Percentiles rank a stretch among this genome's conserved stretches.
These are phyloP conservation scores for Upupa epops DNA, from an alignment of 2,113 vertebrate genomes.

Conservation along the genomic window DNA sequence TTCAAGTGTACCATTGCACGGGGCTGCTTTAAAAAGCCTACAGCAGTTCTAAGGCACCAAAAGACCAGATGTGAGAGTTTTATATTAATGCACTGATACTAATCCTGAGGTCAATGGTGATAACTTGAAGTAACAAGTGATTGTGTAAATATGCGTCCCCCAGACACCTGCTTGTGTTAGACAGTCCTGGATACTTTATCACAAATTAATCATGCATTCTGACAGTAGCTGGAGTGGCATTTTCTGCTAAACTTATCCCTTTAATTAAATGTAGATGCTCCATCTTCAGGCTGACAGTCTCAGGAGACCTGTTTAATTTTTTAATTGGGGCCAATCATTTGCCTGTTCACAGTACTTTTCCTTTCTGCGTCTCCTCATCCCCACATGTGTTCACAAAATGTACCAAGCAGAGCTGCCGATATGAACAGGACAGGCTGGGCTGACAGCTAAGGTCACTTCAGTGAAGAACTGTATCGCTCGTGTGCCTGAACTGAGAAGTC, in stretches of 20 bases:
- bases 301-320: constrained; percentile 57
- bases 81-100: constrained; percentile 20
- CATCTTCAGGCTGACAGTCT: constrained; percentile 66
- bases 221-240: constrained; percentile 61
- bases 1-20: rapidly evolving
- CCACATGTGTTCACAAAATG: background rate
- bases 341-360: constrained; percentile 11
- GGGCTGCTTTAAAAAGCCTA: constrained; percentile 12
- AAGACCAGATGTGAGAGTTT: constrained; percentile 45
- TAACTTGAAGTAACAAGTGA: constrained; percentile 61
- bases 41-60: constrained; percentile 10
- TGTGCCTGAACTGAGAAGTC: constrained; percentile 53
- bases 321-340: constrained; percentile 55
- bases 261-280: constrained; percentile 71
- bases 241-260: constrained; percentile 63
- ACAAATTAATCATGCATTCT: constrained; percentile 74
- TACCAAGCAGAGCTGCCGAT: constrained; percentile 13
- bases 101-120: constrained; percentile 58
- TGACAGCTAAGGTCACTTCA: constrained; percentile 71
- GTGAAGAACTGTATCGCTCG: background rate
- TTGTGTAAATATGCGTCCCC: constrained; percentile 63
- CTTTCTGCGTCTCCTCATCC: background rate
- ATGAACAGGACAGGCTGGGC: constrained; percentile 56
- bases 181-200: constrained; percentile 63
- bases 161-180: constrained; percentile 38